phyloP scores from a whole-genome alignment of 2,888 invertebrate genomes.

The Baronia brevicornis region DNA sequence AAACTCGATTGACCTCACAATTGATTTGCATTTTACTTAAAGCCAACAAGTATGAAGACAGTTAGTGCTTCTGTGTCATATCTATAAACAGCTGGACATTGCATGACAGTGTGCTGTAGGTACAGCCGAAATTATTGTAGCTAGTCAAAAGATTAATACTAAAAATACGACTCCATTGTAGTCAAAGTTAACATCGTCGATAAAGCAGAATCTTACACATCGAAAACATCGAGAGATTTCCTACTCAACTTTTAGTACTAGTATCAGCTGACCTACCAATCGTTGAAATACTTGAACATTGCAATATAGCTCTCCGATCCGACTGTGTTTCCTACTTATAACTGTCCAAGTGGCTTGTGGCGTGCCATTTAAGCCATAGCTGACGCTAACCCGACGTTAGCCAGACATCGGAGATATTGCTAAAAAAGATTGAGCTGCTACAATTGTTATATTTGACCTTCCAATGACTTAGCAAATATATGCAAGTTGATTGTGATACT shows the following conservation, averaged over 20 bases:
- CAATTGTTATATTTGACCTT: constrained; percentile 28
- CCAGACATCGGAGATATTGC: constrained; percentile 40
- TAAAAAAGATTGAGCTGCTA: constrained; percentile 47
- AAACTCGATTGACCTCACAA: constrained; percentile 68
- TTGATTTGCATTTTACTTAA: constrained; percentile 68
- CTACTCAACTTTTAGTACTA: constrained; percentile 12
- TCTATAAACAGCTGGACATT: constrained; percentile 55
- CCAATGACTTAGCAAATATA: constrained; percentile 24
- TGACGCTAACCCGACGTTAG: constrained; percentile 58
- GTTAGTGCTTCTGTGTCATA: constrained; percentile 58
- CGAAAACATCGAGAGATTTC: constrained; percentile 16
- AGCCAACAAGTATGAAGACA: constrained; percentile 54
- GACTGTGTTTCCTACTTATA: constrained; percentile 54
- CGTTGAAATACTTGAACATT: constrained; percentile 31
- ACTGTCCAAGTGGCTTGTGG: constrained; percentile 39
- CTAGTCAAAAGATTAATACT: constrained; percentile 61
- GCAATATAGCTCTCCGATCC: constrained; percentile 25
- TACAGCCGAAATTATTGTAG: constrained; percentile 47
- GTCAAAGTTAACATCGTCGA: constrained; percentile 27
- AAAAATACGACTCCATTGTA: constrained; percentile 53
- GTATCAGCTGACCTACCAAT: constrained; percentile 26
- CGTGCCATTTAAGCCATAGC: constrained; percentile 26
- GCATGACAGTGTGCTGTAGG: constrained; percentile 45
- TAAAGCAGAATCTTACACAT: constrained; percentile 19
- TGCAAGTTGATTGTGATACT: constrained; percentile 19